Base-by-base conservation (phyloP, 2,888 invertebrate species). In the Tricholauxania praeusta region DNA sequence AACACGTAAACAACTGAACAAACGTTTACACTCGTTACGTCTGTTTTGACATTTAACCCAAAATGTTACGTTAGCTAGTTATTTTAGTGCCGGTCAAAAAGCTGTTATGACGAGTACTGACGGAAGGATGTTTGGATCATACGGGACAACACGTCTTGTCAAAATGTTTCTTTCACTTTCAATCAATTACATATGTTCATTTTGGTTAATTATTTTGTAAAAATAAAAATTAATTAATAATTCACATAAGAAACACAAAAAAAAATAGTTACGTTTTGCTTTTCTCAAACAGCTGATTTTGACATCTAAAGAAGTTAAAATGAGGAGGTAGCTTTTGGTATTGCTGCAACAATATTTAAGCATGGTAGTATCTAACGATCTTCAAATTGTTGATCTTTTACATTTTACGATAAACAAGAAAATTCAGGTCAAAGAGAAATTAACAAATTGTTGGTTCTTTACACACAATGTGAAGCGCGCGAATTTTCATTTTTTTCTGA, bases 301-400 rank as follows among this genome's bases (percentile, higher is more conserved):
- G 28, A 28, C 19, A 17, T 59, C 8, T 10, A 59, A 1, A 59
- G 22, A 7, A 17, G 3, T 28, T 2, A 28, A 28, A 28, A 28
- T 28, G 4, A 28, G 28, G 28, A 28, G 4, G 28, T 17, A 17
- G 12, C 22, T 59, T 28, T 28, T 28, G 28, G 28, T 4, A 22
- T 59, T 59, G 22, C 59, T 59, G 17, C 19, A 28, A 28, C 3
- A 28, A 3, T 28, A 28, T 28, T 3, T 1, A 28, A 65, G 51
- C 51, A 64, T 70, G 71, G 60, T 71, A 68, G 72, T 71, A 53
- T 71, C 71, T 68, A 70, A 69, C 72, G 53, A 15, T 48, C 52
- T 64, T 64, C 67, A 59, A 65, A 66, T 55, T 49, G 15, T 15
- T 39, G 22, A 49, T 70, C 53, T 70, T 53, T 63, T 71, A 59